Evolutionary conservation across 2,888 invertebrate species (phyloP).

Genomic region (Pyrochroa serraticornis): DNA sequence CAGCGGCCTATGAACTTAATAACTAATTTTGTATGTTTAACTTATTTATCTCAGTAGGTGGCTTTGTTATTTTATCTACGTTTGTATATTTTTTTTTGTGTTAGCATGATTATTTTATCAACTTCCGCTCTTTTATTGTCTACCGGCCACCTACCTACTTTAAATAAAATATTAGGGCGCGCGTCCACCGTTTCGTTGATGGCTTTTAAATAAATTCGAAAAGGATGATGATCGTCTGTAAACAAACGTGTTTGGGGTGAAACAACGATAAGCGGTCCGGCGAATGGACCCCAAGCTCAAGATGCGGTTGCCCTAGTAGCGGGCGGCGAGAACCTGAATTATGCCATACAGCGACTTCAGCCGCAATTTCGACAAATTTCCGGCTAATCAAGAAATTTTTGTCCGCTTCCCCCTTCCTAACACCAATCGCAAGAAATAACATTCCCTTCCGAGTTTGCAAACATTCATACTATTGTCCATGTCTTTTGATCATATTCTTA

Average conservation of each 20-base stretch:
- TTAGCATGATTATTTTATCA: slow-evolving; percentile 34
- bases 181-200: not conserved
- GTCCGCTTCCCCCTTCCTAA: too few relatives aligned
- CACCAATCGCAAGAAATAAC: too few relatives aligned
- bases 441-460: too few relatives aligned
- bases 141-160: slow-evolving; percentile 12
- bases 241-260: not conserved
- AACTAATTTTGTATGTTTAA: slow-evolving; percentile 33
- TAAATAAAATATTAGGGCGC: not conserved
- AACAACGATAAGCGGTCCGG: too few relatives aligned
- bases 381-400: too few relatives aligned
- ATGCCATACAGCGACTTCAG: too few relatives aligned
- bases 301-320: too few relatives aligned
- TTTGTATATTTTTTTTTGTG: slow-evolving; percentile 30
- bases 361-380: too few relatives aligned
- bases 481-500: too few relatives aligned
- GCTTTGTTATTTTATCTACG: slow-evolving; percentile 33
- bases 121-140: slow-evolving; percentile 34
- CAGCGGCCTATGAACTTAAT: slow-evolving; percentile 29
- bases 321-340: too few relatives aligned
- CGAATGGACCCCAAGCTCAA: too few relatives aligned
- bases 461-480: too few relatives aligned
- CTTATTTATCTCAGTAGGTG: slow-evolving; percentile 36
- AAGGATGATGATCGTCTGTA: not conserved
- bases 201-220: slow-evolving; percentile 4